These are phyloP conservation scores for Drosophila tropicalis DNA, from an alignment of 1,140 invertebrate species.

Conservation along the genomic window DNA sequence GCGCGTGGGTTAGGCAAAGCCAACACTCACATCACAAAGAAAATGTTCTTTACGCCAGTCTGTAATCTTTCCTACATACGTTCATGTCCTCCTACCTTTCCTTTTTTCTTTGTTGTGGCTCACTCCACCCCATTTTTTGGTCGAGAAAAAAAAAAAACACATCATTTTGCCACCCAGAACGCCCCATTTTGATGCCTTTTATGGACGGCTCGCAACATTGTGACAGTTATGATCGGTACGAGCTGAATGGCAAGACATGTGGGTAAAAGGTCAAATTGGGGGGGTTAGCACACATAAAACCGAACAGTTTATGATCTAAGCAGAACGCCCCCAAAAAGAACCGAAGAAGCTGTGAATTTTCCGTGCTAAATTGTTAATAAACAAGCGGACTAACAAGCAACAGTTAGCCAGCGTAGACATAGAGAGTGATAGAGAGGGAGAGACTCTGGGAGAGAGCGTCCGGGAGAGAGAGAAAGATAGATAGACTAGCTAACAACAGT, in stretches of 20 bases:
- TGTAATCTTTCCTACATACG: neutral
- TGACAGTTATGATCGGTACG: conserved; percentile 69
- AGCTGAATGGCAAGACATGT: conserved; percentile 29
- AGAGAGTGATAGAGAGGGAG: neutral
- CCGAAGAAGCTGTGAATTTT: conserved; percentile 44
- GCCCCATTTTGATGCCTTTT: conserved; percentile 61
- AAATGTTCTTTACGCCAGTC: conserved; percentile 1
- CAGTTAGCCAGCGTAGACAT: conserved; percentile 55
- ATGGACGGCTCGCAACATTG: conserved; percentile 34
- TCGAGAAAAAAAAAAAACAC: conserved; percentile 4
- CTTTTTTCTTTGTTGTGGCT: neutral
- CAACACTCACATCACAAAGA: neutral
- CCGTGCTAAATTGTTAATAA: conserved; percentile 79
- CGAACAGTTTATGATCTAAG: conserved; percentile 68
- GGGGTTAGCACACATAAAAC: conserved; percentile 66
- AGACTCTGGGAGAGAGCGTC: too few relatives aligned
- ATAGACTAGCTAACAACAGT: conserved; percentile 63
- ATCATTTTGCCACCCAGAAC: conserved; percentile 52
- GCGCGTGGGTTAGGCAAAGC: neutral
- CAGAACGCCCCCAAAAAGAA: conserved; percentile 39
- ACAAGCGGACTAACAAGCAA: conserved; percentile 76
- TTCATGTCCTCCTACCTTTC: conserved; percentile 9
- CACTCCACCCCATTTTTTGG: neutral
- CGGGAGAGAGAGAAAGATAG: neutral
- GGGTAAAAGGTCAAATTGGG: conserved; percentile 62